Percentiles rank a stretch among this genome's conserved stretches.
Conservation (phyloP, 2,797 vertebrate species). For the Muscicapa comitata region DNA sequence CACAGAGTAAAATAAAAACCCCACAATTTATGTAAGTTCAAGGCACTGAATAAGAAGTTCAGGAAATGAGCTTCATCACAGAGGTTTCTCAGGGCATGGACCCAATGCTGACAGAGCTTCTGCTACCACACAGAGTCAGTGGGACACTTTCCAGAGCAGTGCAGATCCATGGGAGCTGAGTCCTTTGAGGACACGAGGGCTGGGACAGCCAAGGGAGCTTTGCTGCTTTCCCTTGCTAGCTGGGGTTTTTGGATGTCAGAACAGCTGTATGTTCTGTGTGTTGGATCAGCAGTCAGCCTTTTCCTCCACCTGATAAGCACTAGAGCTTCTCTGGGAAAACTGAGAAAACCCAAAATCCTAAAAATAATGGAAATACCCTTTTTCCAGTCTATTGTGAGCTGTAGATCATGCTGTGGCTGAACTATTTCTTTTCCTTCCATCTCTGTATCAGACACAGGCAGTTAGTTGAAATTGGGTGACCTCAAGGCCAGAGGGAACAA, state of each 20-base stretch:
- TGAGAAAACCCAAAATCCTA: background rate
- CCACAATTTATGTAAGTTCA: background rate
- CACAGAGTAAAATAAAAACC: background rate
- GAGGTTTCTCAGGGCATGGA: conserved; percentile 11
- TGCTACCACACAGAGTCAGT: background rate
- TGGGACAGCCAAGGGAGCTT: background rate
- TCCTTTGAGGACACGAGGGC: background rate
- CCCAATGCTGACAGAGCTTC: background rate
- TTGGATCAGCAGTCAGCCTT: background rate
- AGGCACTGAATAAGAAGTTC: background rate
- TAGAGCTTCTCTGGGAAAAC: background rate
- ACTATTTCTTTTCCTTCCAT: background rate
- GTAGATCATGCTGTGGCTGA: background rate
- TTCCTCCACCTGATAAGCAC: background rate
- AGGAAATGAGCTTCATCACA: conserved; percentile 2
- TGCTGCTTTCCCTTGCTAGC: background rate
- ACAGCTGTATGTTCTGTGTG: background rate
- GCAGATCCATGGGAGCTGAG: background rate
- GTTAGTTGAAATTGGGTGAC: background rate
- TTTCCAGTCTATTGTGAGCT: background rate
- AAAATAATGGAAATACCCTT: background rate
- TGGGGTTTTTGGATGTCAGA: background rate
- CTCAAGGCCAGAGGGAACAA: background rate
- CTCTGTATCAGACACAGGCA: background rate
- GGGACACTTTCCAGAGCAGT: background rate